Evolutionary conservation across 2,888 invertebrate genomes (phyloP).

Genomic region (Mantis religiosa): DNA sequence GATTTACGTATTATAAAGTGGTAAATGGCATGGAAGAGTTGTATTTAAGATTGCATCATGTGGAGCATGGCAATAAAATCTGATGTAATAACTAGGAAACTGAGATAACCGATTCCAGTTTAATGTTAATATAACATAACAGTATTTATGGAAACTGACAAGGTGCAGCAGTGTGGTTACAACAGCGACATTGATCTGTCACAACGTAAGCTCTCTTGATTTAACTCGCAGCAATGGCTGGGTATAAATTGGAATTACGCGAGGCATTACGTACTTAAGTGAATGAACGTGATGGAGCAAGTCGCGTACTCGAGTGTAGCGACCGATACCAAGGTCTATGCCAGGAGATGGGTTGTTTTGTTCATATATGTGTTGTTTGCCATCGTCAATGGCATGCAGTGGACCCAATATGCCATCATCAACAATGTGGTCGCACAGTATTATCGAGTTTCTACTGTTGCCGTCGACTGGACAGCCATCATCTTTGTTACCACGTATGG

Average conservation of each 20-base stretch:
- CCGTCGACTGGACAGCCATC: constrained; percentile 96
- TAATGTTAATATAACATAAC: too few species aligned
- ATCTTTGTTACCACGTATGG: constrained; percentile 96
- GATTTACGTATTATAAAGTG: too few species aligned
- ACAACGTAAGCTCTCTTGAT: neutral
- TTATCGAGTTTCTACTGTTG: constrained; percentile 63
- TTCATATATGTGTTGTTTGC: constrained; percentile 84
- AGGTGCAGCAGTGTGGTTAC: too few species aligned
- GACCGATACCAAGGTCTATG: constrained; percentile 34
- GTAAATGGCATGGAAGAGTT: too few species aligned
- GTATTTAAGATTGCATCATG: too few species aligned
- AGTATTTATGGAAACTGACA: too few species aligned
- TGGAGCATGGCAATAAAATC: too few species aligned
- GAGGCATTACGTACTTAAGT: neutral
- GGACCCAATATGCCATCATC: constrained; percentile 95
- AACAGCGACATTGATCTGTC: neutral
- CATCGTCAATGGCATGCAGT: constrained; percentile 89
- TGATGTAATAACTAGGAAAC: too few species aligned
- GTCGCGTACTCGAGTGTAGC: neutral
- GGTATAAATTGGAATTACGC: neutral
- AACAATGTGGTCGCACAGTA: constrained; percentile 75
- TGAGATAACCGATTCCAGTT: too few species aligned
- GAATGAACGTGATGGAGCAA: neutral
- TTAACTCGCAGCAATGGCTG: neutral
- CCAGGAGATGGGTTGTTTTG: constrained; percentile 79